These are phyloP conservation scores for Oxygymnocypris stewartii DNA, from an alignment of 2,113 vertebrate species.

Conservation along the genomic window DNA sequence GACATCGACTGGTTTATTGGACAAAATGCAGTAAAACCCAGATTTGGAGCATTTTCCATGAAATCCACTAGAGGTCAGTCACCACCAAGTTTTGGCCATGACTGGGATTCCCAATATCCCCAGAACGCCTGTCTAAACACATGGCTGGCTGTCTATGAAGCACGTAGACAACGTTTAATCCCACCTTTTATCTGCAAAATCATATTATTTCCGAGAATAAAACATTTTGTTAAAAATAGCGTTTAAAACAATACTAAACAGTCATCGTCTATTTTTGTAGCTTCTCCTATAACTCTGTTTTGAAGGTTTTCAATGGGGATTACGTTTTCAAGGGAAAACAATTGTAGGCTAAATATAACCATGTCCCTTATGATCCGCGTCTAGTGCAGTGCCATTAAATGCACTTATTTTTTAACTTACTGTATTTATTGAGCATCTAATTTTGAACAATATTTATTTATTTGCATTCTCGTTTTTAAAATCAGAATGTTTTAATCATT, in stretches of 20 bases:
- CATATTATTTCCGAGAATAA: background rate
- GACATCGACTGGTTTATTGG: constrained; percentile 5
- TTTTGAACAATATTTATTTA: too few species aligned
- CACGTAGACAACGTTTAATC: background rate
- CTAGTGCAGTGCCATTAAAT: background rate
- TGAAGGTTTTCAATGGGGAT: background rate
- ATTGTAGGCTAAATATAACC: background rate
- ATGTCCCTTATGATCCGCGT: background rate
- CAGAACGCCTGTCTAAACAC: background rate
- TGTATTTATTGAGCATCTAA: background rate
- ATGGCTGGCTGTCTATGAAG: background rate
- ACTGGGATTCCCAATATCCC: background rate
- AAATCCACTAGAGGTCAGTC: constrained; percentile 57
- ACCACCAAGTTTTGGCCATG: constrained; percentile 13
- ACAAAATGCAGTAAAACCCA: background rate
- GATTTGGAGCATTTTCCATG: background rate
- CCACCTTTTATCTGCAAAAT: background rate
- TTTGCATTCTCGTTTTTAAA: too few species aligned
- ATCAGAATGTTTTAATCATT: background rate
- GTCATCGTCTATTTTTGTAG: background rate
- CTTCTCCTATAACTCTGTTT: background rate
- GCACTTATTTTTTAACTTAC: background rate
- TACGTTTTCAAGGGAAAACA: background rate
- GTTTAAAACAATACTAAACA: background rate
- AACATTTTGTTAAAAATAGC: background rate